A percentile compares a stretch with the other conserved stretches of the same genome.
Conservation (phyloP, 2,113 vertebrate genomes). For the Nerophis lumbriciformis region DNA sequence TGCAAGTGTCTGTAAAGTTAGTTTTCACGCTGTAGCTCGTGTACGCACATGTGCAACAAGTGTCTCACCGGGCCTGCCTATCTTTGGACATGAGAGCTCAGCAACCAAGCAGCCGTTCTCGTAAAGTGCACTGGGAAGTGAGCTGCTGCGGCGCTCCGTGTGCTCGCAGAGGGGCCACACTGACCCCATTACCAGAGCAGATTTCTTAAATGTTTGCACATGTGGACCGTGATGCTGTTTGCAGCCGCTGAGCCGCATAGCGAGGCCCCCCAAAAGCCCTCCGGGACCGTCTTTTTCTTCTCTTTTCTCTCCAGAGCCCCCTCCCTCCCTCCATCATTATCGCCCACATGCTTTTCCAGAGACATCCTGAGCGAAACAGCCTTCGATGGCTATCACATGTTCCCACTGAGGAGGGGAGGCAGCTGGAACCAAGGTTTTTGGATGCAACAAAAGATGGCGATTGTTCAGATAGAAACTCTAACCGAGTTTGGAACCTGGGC, state of each 20-base stretch:
- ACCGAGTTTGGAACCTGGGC: neutral
- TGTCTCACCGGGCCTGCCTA: neutral
- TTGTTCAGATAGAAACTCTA: constrained; percentile 3
- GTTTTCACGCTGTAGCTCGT: neutral
- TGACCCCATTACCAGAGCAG: constrained; percentile 65
- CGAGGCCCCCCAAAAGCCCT: constrained; percentile 58
- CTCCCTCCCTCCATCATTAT: constrained; percentile 61
- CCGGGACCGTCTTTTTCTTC: constrained; percentile 43
- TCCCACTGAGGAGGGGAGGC: constrained; percentile 49
- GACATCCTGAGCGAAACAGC: constrained; percentile 65
- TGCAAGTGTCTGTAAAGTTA: neutral
- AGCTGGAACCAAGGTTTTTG: constrained; percentile 3
- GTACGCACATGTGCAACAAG: too few species aligned
- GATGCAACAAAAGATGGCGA: neutral
- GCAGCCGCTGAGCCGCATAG: constrained; percentile 58
- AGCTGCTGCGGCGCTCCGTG: constrained; percentile 33
- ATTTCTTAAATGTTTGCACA: constrained; percentile 74
- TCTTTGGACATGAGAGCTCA: constrained; percentile 24
- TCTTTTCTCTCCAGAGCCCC: constrained; percentile 13
- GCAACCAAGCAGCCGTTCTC: constrained; percentile 30
- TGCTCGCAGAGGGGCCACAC: constrained; percentile 50
- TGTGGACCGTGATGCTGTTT: constrained; percentile 67
- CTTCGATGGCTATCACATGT: constrained; percentile 68
- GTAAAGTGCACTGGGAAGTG: constrained; percentile 43
- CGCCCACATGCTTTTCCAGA: constrained; percentile 70